Conservation (phyloP, 2,113 vertebrate species). For the Mola mola region DNA sequence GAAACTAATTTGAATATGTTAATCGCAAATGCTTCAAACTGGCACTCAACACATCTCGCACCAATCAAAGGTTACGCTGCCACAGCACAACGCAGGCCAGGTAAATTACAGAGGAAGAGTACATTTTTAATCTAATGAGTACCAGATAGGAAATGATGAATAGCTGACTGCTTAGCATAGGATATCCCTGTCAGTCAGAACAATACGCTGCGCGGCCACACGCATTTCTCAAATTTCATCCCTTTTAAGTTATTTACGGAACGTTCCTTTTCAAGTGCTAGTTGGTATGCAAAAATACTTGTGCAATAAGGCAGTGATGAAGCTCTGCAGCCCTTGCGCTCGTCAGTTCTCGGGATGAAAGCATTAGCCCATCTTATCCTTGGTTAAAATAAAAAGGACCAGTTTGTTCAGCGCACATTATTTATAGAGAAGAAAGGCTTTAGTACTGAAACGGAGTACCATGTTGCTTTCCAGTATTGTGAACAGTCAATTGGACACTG, state of each 20-base stretch:
- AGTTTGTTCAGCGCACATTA: slow-evolving; percentile 50
- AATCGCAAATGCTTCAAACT: slow-evolving; percentile 43
- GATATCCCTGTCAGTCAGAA: slow-evolving; percentile 59
- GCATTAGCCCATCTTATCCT: slow-evolving; percentile 52
- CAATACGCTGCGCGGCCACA: slow-evolving; percentile 39
- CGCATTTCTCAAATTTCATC: slow-evolving; percentile 44
- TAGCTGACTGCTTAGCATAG: slow-evolving; percentile 60
- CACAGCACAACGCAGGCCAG: slow-evolving; percentile 1
- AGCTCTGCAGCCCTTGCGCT: slow-evolving; percentile 33
- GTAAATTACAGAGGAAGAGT: slow-evolving; percentile 63
- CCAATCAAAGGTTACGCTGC: slow-evolving; percentile 30
- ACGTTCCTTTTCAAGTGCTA: slow-evolving; percentile 49
- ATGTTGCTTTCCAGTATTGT: slow-evolving; percentile 42
- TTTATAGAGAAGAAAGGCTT: slow-evolving; percentile 49
- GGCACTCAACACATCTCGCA: slow-evolving; percentile 13
- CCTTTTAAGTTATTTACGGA: slow-evolving; percentile 58
- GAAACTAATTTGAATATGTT: slow-evolving; percentile 62
- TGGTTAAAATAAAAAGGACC: slow-evolving; percentile 50
- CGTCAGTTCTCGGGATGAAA: slow-evolving; percentile 53
- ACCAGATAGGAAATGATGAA: slow-evolving; percentile 68
- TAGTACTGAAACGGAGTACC: slow-evolving; percentile 21
- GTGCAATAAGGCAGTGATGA: slow-evolving; percentile 35
- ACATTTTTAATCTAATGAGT: slow-evolving; percentile 67
- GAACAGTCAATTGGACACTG: slow-evolving; percentile 47
- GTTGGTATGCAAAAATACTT: slow-evolving; percentile 52